Evolutionary conservation across 2,113 vertebrate species (phyloP).

Genomic region (Ameiurus melas): DNA sequence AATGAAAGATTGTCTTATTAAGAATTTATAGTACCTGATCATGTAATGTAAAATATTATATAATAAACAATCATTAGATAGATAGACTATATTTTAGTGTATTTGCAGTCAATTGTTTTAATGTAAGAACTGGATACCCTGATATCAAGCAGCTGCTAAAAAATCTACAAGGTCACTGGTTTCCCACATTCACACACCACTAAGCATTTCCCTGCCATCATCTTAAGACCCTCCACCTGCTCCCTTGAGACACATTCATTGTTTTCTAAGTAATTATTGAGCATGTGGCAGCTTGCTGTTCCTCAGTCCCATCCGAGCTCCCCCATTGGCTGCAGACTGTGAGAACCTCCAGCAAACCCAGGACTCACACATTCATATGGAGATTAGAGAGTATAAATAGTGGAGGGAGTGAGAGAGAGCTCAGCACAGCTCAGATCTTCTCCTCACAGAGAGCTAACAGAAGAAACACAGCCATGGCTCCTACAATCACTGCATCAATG

Average conservation of each 20-base stretch:
- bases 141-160: slow-evolving; percentile 61
- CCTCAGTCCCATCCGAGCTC: slow-evolving; percentile 35
- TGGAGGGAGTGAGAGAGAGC: slow-evolving; percentile 50
- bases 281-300: slow-evolving; percentile 52
- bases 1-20: background rate
- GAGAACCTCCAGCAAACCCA: slow-evolving; percentile 58
- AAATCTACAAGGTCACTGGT: slow-evolving; percentile 71
- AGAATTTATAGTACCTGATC: background rate
- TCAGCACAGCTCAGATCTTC: slow-evolving; percentile 65
- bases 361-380: slow-evolving; percentile 61
- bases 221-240: slow-evolving; percentile 72
- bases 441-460: slow-evolving; percentile 56
- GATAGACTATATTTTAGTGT: background rate
- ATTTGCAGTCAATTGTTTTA: background rate
- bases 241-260: slow-evolving; percentile 58
- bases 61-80: background rate
- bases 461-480: slow-evolving; percentile 66
- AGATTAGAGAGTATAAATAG: slow-evolving; percentile 58
- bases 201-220: slow-evolving; percentile 57
- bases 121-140: background rate
- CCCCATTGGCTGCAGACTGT: slow-evolving; percentile 59
- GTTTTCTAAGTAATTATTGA: slow-evolving; percentile 41
- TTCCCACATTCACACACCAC: slow-evolving; percentile 74
- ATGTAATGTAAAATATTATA: background rate
- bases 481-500: slow-evolving; percentile 63